A percentile compares a stretch with the other conserved stretches of the same genome.
Conservation (phyloP, 2,113 vertebrate species). For the Ochotona princeps region DNA sequence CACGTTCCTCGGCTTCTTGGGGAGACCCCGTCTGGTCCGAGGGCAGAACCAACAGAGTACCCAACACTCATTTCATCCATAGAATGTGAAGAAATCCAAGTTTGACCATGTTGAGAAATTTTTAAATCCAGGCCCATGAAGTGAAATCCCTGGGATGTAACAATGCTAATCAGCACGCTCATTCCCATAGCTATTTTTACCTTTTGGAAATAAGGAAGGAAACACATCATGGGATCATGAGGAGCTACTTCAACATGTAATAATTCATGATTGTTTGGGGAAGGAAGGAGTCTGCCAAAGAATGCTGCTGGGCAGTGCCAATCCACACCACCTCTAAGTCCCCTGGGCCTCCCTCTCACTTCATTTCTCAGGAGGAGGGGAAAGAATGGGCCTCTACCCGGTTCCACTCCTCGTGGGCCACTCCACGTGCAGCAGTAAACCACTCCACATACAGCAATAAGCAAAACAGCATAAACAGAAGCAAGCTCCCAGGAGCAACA, state of each 20-base stretch:
- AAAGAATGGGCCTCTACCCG: background rate
- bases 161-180: conserved; percentile 2
- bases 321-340: background rate
- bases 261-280: background rate
- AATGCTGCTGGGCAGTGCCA: background rate
- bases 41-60: too few species aligned
- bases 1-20: too few species aligned
- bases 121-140: conserved; percentile 47
- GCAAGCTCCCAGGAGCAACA: too few species aligned
- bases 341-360: background rate
- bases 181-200: conserved; percentile 39
- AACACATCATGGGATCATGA: background rate
- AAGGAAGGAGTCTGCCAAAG: background rate
- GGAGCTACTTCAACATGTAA: background rate
- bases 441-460: background rate
- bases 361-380: background rate
- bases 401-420: background rate
- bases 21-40: too few species aligned
- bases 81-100: background rate
- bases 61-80: background rate
- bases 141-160: conserved; percentile 60
- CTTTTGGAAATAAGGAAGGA: background rate
- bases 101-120: conserved; percentile 58
- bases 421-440: background rate
- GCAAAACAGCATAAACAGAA: background rate